Evolutionary conservation across 37 sponge, comb jelly and placozoan species (phyloP), one percentile per base, ranked within the genome.

Genomic region (Haliclona indistincta): DNA sequence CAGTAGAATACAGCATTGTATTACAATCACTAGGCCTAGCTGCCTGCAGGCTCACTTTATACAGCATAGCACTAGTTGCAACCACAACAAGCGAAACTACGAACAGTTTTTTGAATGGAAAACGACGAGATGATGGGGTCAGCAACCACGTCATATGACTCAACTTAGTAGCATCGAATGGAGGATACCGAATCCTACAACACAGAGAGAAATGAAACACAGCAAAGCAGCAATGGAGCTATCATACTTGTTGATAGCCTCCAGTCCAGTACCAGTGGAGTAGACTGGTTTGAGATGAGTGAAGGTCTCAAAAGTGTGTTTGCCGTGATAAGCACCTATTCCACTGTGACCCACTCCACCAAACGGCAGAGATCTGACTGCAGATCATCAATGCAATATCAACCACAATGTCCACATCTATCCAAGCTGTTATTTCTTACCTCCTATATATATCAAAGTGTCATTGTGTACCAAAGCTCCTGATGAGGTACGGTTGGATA

Each of bases 321-420:
- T 92, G 61, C 93, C 93, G 55, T 95, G 98, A 64, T 97, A 97
- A 30, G 74, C 63, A 43, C 98, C 98, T 20, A 83, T 76, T 2
- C 99, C 99, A 87, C 99, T 98, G 84, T 90, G 40, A 4, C 99
- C 99, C 38, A 98, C 96, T 30, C 99, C 99, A 22, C 99, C 99
- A 87, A 98, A 98, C 7, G 99, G 99, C 20, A 98, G 74, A 33
- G 79, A 67, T 1, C 37, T 34, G 4, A 87, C 90, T 80, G 44
- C 17, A 63, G 11, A 44, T 38, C n/a, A n/a, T n/a, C n/a, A n/a
- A n/a, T n/a, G n/a, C n/a, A n/a, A n/a, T n/a, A n/a, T n/a, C n/a
- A n/a, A n/a, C n/a, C n/a, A n/a, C n/a, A n/a, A n/a, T n/a, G n/a
- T n/a, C n/a, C n/a, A n/a, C n/a, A n/a, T n/a, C n/a, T n/a, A n/a